Evolutionary conservation across 1,140 invertebrate genomes (phyloP), one percentile per base, ranked within the genome.

Genomic region (Atta colombica): DNA sequence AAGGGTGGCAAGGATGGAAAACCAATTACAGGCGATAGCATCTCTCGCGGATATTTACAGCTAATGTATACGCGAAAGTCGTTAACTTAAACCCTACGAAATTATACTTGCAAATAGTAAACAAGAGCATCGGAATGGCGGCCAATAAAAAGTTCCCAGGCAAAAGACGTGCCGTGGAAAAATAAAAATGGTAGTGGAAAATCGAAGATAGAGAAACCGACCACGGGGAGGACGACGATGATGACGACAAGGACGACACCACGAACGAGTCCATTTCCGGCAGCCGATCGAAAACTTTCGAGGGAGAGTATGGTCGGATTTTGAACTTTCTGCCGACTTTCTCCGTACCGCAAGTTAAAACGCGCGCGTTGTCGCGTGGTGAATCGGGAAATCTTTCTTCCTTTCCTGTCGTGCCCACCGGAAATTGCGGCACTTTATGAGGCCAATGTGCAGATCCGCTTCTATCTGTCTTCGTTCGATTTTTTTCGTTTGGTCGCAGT

Each of bases 401-500:
- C 75, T 31, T 63, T 39, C 28, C 71, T 25, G 75, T 78, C 39
- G 69, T 88, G 65, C 72, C 71, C 28, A 77, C 55, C 88, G 88
- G 88, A 91, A 91, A 91, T 91, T 91, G 90, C 90, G 75, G 69
- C 71, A 87, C 75, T 91, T 91, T 91, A 91, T 91, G 90, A 89
- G 87, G 65, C 68, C 65, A 69, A 21, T 74, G 88, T 77, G 55
- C 81, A 72, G 39, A 86, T 86, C 39, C 80, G 45, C 60, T 84
- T 55, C 72, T 66, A 65, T 75, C 69, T 16, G 72, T 63, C 77
- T 87, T 90, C 80, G 75, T 89, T 90, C 77, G 71, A 90, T 86
- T 69, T 69, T 45, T 75, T 77, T 69, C 58, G 58, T 74, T 88
- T n/a, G 35, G 18, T 21, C 63, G 39, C 21, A 28, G 6, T 53